These are phyloP conservation scores for Notamacropus eugenii DNA, from an alignment of 2,797 vertebrate species.

Conservation along the genomic window DNA sequence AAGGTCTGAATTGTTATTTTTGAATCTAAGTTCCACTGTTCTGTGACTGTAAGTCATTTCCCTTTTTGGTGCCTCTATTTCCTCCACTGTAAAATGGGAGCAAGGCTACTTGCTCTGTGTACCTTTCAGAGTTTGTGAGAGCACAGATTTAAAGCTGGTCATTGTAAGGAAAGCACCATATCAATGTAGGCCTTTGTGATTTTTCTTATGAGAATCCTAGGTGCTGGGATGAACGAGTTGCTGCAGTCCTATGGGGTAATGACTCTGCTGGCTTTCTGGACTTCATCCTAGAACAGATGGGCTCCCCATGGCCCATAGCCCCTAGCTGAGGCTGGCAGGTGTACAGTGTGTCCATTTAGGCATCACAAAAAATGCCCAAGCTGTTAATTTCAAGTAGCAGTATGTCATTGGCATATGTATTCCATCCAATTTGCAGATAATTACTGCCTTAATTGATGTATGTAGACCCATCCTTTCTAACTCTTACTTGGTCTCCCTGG, in stretches of 20 bases:
- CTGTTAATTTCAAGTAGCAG: slow-evolving; percentile 1
- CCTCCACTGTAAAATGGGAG: not conserved
- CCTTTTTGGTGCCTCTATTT: not conserved
- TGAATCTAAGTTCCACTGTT: not conserved
- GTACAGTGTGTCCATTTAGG: not conserved
- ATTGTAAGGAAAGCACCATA: not conserved
- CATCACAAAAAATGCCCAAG: slow-evolving; percentile 3
- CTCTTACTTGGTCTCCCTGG: not conserved
- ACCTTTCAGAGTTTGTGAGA: not conserved
- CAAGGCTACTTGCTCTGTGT: not conserved
- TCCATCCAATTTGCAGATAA: slow-evolving; percentile 7
- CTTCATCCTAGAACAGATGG: not conserved
- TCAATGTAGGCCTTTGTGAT: not conserved
- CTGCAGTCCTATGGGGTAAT: not conserved
- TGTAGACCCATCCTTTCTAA: not conserved
- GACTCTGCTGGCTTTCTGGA: not conserved
- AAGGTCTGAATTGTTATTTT: not conserved
- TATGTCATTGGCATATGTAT: slow-evolving; percentile 7
- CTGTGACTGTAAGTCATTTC: not conserved
- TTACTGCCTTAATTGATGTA: not conserved
- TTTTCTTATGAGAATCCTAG: not conserved
- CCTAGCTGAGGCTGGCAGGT: not conserved
- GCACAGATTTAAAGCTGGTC: not conserved
- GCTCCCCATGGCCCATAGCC: not conserved
- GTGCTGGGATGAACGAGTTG: not conserved